phyloP scores from a whole-genome alignment of 2,113 vertebrate species.

The Capreolus pygargus region DNA sequence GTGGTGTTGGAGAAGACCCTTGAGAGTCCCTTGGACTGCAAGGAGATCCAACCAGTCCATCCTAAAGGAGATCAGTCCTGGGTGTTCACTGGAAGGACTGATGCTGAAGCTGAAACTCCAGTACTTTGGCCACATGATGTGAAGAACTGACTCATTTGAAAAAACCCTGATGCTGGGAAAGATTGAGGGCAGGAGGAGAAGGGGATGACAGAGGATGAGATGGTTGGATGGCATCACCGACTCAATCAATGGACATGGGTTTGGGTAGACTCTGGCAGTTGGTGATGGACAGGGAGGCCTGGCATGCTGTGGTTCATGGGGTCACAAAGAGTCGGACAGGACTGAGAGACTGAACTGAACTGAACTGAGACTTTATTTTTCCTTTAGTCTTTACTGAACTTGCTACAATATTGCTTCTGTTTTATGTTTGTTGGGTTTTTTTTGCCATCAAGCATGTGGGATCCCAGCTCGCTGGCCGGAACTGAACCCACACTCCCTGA shows the following conservation, averaged over 20 bases:
- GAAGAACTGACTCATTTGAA: background rate
- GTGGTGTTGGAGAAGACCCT: background rate
- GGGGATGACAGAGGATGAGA: background rate
- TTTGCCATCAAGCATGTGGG: background rate
- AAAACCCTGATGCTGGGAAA: background rate
- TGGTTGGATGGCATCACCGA: background rate
- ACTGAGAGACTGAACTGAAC: background rate
- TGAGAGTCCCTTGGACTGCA: background rate
- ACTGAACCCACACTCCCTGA: background rate
- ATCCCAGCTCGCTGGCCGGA: background rate
- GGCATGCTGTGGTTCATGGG: background rate
- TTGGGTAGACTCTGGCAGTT: background rate
- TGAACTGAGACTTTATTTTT: background rate
- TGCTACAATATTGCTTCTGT: background rate
- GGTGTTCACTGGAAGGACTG: background rate
- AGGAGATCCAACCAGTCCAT: background rate
- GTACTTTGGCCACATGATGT: background rate
- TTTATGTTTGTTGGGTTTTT: background rate
- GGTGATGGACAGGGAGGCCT: background rate
- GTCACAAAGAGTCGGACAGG: accelerated
- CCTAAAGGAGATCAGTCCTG: background rate
- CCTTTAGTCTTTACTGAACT: background rate
- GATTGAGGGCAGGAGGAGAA: background rate
- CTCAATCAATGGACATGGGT: background rate
- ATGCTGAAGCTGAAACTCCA: background rate